phyloP scores from a whole-genome alignment of 2,797 vertebrate genomes.

The Halcyon badia region DNA sequence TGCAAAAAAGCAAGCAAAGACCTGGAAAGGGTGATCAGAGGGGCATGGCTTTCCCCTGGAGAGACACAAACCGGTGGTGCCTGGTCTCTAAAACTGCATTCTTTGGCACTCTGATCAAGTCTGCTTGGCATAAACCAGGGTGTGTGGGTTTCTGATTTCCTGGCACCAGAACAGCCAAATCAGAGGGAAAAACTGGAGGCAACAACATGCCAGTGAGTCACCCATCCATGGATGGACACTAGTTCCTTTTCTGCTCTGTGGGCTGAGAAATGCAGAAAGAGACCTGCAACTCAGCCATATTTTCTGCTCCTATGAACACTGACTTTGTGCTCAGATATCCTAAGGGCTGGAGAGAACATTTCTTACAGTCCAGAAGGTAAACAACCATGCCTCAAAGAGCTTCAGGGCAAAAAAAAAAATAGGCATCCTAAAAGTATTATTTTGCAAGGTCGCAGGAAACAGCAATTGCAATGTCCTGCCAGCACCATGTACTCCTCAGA shows the following conservation, averaged over 20 bases:
- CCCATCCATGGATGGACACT: constrained; percentile 58
- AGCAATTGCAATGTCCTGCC: background rate
- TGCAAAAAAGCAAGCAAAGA: background rate
- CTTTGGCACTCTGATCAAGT: background rate
- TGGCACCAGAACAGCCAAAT: constrained; percentile 61
- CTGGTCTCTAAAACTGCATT: constrained; percentile 14
- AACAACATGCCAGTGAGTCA: constrained; percentile 70
- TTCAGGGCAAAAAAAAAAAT: background rate
- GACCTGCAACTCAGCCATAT: constrained; percentile 33
- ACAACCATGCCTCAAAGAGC: background rate
- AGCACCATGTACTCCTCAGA: background rate
- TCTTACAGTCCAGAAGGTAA: background rate
- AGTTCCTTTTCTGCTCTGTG: constrained; percentile 39
- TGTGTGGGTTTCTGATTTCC: constrained; percentile 48
- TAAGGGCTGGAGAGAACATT: background rate
- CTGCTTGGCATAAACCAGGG: constrained; percentile 25
- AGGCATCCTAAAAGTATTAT: background rate
- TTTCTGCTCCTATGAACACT: constrained; percentile 34
- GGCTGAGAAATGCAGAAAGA: constrained; percentile 59
- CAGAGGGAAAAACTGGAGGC: constrained; percentile 43
- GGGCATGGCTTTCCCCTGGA: background rate
- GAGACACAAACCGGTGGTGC: background rate
- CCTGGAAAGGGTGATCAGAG: background rate
- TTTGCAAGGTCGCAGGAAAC: background rate
- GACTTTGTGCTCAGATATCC: constrained; percentile 35